Percentiles rank a stretch among this genome's conserved stretches.
Evolutionary conservation across 1,140 invertebrate genomes (phyloP).

Genomic region (Drosophila leontia): DNA sequence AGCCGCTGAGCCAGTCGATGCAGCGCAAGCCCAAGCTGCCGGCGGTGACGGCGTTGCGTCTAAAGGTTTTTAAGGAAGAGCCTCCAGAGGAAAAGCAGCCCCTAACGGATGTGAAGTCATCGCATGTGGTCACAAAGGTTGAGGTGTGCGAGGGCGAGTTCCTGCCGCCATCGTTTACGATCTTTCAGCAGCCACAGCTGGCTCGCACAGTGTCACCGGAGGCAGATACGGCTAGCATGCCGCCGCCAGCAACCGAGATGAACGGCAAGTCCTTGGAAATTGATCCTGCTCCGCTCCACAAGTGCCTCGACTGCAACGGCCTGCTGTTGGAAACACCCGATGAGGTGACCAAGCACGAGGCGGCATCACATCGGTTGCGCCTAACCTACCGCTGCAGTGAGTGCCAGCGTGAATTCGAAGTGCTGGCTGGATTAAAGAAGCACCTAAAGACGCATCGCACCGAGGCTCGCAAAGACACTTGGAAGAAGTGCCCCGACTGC

Average conservation of each 20-base stretch:
- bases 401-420: conserved; percentile 76
- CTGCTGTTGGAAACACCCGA: conserved; percentile 65
- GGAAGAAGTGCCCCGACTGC: conserved; percentile 86
- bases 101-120: not conserved
- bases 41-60: conserved; percentile 59
- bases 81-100: conserved; percentile 53
- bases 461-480: conserved; percentile 75
- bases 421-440: conserved; percentile 73
- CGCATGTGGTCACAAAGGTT: conserved; percentile 57
- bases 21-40: conserved; percentile 65
- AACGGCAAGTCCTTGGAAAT: conserved; percentile 42
- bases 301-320: conserved; percentile 78
- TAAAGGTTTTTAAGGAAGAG: conserved; percentile 72
- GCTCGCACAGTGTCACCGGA: conserved; percentile 1
- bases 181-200: conserved; percentile 57
- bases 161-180: conserved; percentile 64
- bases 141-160: conserved; percentile 58
- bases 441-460: conserved; percentile 80
- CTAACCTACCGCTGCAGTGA: conserved; percentile 72
- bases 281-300: conserved; percentile 63
- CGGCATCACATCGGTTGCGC: conserved; percentile 65
- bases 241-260: conserved; percentile 45
- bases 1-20: conserved; percentile 28
- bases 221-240: conserved; percentile 45
- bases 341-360: conserved; percentile 64